Evolutionary conservation across 2,888 invertebrate genomes (phyloP).

Genomic region (Chouioia cunea): DNA sequence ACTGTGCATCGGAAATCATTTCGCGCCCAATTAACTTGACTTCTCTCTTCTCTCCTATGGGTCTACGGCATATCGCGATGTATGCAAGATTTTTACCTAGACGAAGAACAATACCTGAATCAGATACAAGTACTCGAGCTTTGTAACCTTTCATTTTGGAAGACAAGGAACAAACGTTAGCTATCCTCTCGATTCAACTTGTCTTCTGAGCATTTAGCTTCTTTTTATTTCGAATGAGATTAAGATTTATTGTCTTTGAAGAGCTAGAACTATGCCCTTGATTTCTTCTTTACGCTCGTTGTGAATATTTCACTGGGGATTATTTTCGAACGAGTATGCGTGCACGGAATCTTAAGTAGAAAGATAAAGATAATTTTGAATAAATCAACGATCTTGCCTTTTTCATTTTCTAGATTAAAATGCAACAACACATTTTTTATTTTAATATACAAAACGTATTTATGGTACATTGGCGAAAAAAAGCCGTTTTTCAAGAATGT

Average conservation of each 20-base stretch:
- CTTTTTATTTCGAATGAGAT: neutral
- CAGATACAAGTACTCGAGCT: constrained; percentile 53
- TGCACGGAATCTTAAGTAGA: too few species aligned
- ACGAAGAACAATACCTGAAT: constrained; percentile 22
- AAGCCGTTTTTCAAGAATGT: too few species aligned
- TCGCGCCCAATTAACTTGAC: constrained; percentile 66
- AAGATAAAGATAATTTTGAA: too few species aligned
- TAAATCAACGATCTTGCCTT: too few species aligned
- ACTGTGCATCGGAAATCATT: constrained; percentile 67
- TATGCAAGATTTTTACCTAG: constrained; percentile 46
- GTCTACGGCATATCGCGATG: neutral
- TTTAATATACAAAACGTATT: too few species aligned
- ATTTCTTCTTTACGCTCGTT: neutral
- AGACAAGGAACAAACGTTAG: neutral
- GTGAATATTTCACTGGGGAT: too few species aligned
- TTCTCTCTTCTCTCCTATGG: constrained; percentile 20
- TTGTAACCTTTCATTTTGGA: constrained; percentile 49
- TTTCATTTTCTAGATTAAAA: too few species aligned
- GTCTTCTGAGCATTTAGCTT: constrained; percentile 60
- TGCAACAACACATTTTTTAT: too few species aligned
- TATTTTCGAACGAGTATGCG: too few species aligned
- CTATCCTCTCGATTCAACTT: constrained; percentile 50
- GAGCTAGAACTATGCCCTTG: constrained; percentile 12
- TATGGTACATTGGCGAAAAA: too few species aligned
- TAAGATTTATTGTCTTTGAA: neutral